These are phyloP conservation scores for Elysia crispata DNA, from an alignment of 2,888 invertebrate genomes.

Conservation along the genomic window DNA sequence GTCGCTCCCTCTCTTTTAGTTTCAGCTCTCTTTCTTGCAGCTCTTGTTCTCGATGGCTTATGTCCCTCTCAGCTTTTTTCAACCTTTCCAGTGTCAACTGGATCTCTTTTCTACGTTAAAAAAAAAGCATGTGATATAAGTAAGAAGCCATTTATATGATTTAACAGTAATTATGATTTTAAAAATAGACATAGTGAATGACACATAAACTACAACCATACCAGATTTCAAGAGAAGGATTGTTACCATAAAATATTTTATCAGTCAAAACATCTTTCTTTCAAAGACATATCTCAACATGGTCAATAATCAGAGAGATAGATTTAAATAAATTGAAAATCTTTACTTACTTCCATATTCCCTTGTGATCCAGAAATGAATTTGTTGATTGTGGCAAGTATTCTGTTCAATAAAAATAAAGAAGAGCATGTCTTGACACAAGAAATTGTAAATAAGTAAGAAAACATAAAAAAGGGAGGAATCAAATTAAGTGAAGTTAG, in stretches of 20 bases:
- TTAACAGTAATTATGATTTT: too few species aligned
- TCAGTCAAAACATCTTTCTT: too few species aligned
- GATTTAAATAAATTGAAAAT: too few species aligned
- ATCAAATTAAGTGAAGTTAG: too few species aligned
- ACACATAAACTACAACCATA: neutral
- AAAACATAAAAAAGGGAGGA: neutral
- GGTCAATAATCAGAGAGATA: too few species aligned
- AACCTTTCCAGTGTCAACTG: slow-evolving; percentile 72
- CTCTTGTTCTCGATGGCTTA: slow-evolving; percentile 73
- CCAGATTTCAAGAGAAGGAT: neutral
- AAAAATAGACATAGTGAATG: neutral
- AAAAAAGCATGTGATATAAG: too few species aligned
- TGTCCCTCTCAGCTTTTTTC: slow-evolving; percentile 74
- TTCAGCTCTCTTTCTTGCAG: slow-evolving; percentile 73
- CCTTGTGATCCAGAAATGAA: slow-evolving; percentile 71
- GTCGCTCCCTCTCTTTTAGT: slow-evolving; percentile 70
- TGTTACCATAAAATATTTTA: neutral
- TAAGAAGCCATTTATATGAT: too few species aligned
- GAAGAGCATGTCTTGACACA: neutral
- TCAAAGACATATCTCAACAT: too few species aligned
- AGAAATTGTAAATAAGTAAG: neutral
- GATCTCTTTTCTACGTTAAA: slow-evolving; percentile 71
- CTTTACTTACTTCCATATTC: slow-evolving; percentile 71
- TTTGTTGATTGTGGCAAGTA: slow-evolving; percentile 69
- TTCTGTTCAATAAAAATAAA: slow-evolving; percentile 54